These are phyloP conservation scores for Porites rus DNA, from an alignment of 92 coral and sea anemone genomes.

Conservation along the genomic window DNA sequence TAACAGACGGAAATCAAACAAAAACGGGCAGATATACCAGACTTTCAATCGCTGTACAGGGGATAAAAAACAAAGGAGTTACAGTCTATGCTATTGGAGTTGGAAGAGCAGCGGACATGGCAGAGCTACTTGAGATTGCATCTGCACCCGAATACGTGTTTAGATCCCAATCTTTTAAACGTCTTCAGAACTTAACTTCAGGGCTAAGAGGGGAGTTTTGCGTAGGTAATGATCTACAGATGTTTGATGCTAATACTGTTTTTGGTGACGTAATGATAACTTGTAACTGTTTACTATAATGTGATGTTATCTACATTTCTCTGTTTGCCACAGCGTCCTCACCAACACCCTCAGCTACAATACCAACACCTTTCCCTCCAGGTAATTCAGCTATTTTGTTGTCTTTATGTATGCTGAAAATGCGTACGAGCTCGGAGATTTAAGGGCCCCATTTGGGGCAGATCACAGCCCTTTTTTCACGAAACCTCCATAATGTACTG, in stretches of 20 bases:
- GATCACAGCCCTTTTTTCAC: too few species aligned
- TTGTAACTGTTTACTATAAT: too few species aligned
- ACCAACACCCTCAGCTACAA: too few species aligned
- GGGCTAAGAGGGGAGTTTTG: constrained; percentile 49
- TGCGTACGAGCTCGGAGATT: too few species aligned
- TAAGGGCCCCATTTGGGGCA: too few species aligned
- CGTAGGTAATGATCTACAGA: constrained; percentile 23
- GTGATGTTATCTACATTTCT: too few species aligned
- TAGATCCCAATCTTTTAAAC: constrained; percentile 51
- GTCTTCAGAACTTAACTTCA: constrained; percentile 27
- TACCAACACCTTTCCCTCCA: not conserved
- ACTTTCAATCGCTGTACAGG: constrained; percentile 15
- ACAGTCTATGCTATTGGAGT: constrained; percentile 64
- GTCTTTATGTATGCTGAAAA: too few species aligned
- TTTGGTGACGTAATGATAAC: too few species aligned
- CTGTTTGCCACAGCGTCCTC: not conserved
- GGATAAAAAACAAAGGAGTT: constrained; percentile 17
- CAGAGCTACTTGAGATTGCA: constrained; percentile 64
- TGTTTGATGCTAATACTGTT: too few species aligned
- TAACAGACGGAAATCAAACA: constrained; percentile 59
- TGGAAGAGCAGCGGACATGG: constrained; percentile 33
- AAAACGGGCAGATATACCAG: constrained; percentile 20
- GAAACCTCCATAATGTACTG: too few species aligned
- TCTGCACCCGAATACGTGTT: constrained; percentile 46
- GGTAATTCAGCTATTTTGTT: constrained; percentile 39